A percentile compares a stretch with the other conserved stretches of the same genome.
Evolutionary conservation across 2,113 vertebrate species (phyloP).

Genomic region (Psophia crepitans): DNA sequence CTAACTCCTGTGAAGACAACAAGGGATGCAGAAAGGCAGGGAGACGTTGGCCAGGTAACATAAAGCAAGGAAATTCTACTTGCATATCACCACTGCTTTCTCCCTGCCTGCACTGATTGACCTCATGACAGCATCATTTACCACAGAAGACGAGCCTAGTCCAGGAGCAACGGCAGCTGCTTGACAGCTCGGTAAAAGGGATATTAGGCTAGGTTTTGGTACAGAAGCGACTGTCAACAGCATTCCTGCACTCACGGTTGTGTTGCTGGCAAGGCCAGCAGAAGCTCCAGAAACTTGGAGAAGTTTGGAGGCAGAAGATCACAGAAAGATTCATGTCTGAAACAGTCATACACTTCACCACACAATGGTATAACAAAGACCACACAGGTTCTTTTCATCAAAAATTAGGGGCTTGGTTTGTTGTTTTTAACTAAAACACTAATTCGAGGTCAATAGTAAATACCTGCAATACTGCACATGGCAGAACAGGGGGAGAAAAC

Average conservation of each 20-base stretch:
- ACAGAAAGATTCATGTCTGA: neutral
- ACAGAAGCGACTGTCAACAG: neutral
- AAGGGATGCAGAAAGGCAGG: neutral
- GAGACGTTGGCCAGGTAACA: neutral
- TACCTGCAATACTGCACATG: neutral
- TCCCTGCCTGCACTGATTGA: neutral
- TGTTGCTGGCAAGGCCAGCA: neutral
- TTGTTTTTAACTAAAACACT: neutral
- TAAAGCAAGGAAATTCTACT: neutral
- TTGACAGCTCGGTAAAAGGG: neutral
- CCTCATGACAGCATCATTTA: neutral
- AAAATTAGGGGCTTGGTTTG: neutral
- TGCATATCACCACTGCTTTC: neutral
- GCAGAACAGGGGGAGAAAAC: neutral
- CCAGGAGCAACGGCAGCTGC: neutral
- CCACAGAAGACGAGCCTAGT: neutral
- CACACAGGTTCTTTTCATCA: rapidly evolving
- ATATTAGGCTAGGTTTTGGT: neutral
- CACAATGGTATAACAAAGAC: neutral
- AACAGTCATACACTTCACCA: neutral
- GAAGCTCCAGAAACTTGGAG: neutral
- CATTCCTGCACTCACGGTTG: neutral
- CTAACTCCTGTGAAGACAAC: neutral
- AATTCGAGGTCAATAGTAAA: neutral
- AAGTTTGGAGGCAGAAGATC: neutral